Conservation (phyloP, 2,113 vertebrate genomes). For the Perca flavescens region DNA sequence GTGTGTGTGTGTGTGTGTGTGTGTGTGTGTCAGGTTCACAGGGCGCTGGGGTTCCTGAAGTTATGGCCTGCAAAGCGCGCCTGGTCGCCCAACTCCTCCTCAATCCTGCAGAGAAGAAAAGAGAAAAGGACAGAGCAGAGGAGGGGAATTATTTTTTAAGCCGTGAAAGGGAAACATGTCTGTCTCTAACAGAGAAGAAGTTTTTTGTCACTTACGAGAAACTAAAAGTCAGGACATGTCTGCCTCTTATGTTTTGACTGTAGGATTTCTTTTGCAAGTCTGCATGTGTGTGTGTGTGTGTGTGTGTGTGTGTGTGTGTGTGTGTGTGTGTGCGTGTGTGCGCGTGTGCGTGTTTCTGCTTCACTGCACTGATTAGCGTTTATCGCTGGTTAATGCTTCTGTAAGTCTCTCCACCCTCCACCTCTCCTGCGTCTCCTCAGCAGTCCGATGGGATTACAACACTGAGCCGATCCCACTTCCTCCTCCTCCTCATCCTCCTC, state of each 20-base stretch:
- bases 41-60: conserved; percentile 96
- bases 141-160: background rate
- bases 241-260: background rate
- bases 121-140: background rate
- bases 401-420: conserved; percentile 58
- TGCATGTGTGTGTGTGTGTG: too few relatives aligned
- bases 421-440: conserved; percentile 49
- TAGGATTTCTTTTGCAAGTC: background rate
- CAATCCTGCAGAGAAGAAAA: conserved; percentile 85
- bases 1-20: background rate
- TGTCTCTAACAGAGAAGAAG: background rate
- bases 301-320: too few relatives aligned
- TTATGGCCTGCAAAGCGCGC: conserved; percentile 96
- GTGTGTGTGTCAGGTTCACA: conserved; percentile 83
- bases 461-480: conserved; percentile 32
- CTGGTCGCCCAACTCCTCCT: conserved; percentile 94
- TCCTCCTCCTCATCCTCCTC: background rate
- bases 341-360: too few relatives aligned
- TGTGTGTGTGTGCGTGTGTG: too few relatives aligned
- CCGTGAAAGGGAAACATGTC: background rate
- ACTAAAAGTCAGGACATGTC: background rate
- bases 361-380: conserved; percentile 42
- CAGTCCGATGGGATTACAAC: conserved; percentile 66
- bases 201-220: background rate
- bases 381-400: conserved; percentile 48